Evolutionary conservation across 2,113 vertebrate genomes (phyloP).

Genomic region (Rhea pennata): DNA sequence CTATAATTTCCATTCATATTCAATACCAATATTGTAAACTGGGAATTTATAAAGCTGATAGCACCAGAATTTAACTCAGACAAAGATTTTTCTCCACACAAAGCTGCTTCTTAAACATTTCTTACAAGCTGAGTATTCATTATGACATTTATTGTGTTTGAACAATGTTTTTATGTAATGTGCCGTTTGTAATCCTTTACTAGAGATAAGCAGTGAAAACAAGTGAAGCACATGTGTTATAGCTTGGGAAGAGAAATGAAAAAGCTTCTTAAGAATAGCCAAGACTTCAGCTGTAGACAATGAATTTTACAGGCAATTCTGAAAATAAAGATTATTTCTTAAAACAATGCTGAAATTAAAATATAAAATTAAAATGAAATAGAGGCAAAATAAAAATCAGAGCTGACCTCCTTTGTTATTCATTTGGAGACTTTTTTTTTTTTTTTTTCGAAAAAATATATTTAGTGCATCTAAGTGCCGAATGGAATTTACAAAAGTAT

Average conservation of each 20-base stretch:
- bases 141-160: background rate
- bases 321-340: background rate
- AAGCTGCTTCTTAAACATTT: background rate
- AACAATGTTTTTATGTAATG: background rate
- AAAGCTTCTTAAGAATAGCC: background rate
- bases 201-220: background rate
- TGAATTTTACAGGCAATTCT: background rate
- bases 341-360: background rate
- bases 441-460: no score
- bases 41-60: background rate
- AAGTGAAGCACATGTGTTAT: background rate
- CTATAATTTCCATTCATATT: background rate
- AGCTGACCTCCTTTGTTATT: background rate
- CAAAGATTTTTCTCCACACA: background rate
- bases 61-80: background rate
- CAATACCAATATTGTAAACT: slow-evolving; percentile 9
- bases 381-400: background rate
- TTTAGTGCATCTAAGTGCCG: background rate
- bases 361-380: background rate
- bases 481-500: background rate
- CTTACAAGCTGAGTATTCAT: background rate
- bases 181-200: background rate
- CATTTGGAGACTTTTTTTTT: background rate
- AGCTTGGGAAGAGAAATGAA: background rate
- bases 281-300: background rate